Conservation (phyloP, 2,797 vertebrate genomes). For the Lacerta bilineata region DNA sequence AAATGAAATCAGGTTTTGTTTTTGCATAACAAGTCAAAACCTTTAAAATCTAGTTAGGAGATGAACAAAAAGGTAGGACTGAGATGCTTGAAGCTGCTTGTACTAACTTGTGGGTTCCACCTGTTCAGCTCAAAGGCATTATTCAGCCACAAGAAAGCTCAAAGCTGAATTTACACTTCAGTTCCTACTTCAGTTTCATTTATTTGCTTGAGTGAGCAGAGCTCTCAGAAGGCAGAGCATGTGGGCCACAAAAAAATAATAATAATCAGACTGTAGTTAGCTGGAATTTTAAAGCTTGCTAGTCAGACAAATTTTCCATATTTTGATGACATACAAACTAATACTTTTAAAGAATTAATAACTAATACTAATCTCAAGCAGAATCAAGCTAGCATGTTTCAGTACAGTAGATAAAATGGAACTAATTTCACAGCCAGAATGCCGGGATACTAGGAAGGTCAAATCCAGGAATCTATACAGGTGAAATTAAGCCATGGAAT, state of each 20-base stretch:
- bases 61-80: constrained; percentile 14
- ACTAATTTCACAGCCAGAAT: background rate
- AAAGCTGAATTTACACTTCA: constrained; percentile 59
- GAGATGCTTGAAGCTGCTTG: background rate
- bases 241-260: background rate
- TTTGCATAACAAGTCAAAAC: background rate
- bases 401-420: background rate
- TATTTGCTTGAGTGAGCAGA: constrained; percentile 36
- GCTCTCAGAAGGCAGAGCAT: background rate
- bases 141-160: constrained; percentile 49
- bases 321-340: constrained; percentile 24
- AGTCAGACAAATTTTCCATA: background rate
- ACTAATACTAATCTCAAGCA: background rate
- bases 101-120: constrained; percentile 4
- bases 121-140: constrained; percentile 39
- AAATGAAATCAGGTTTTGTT: background rate
- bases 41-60: constrained; percentile 4
- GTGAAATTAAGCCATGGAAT: background rate
- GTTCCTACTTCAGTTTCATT: constrained; percentile 43
- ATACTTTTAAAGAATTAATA: background rate
- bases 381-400: background rate
- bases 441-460: background rate
- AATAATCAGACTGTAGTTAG: accelerated
- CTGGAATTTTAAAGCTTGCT: background rate
- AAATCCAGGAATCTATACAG: background rate